Evolutionary conservation across 2,113 vertebrate species (phyloP).

Genomic region (Perca schrenkii): DNA sequence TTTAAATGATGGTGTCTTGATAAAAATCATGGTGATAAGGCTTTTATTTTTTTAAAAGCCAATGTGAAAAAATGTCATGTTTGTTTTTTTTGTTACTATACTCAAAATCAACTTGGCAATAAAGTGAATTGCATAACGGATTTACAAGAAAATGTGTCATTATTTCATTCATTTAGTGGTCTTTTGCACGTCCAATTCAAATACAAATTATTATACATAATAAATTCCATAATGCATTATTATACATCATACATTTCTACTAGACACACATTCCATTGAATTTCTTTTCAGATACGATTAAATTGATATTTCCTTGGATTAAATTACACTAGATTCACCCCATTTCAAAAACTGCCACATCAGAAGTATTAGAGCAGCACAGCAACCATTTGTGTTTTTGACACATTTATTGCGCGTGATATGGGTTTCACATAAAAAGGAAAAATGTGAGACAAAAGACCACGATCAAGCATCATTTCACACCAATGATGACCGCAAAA

Average conservation of each 20-base stretch:
- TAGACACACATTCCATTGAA: background rate
- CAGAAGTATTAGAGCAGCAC: background rate
- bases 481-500: conserved; percentile 54
- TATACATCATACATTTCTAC: background rate
- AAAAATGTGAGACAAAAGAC: conserved; percentile 49
- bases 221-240: too few species aligned
- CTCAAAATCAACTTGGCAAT: conserved; percentile 86
- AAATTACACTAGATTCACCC: conserved; percentile 5
- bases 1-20: conserved; percentile 76
- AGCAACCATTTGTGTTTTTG: conserved; percentile 38
- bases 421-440: conserved; percentile 60
- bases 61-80: conserved; percentile 79
- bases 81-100: conserved; percentile 83
- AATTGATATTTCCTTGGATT: background rate
- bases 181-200: background rate
- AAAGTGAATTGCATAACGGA: conserved; percentile 83
- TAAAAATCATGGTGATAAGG: conserved; percentile 81
- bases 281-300: background rate
- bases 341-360: background rate
- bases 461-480: conserved; percentile 53
- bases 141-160: conserved; percentile 39
- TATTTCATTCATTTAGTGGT: background rate
- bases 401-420: conserved; percentile 66
- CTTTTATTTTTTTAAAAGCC: conserved; percentile 85
- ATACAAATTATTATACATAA: background rate